Evolutionary conservation across 35 echinoderm and acorn worm genomes (phyloP).

Genomic region (Diadema setosum): DNA sequence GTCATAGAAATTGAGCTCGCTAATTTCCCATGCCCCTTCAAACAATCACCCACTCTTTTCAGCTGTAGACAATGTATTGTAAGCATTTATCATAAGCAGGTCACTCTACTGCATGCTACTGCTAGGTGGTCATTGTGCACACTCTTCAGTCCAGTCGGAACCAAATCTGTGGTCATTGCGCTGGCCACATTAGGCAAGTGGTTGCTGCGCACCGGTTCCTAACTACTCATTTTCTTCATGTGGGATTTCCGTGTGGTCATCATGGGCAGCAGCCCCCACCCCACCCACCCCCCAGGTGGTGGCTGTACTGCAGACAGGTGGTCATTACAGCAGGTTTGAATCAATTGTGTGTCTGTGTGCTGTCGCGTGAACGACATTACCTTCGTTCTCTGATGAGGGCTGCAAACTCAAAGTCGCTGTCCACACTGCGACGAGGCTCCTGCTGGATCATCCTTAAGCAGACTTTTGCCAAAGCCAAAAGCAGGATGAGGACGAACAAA

Average conservation of each 20-base stretch:
- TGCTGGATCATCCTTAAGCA: neutral
- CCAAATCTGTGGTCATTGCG: too few species aligned
- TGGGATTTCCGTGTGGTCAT: neutral
- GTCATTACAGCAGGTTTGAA: neutral
- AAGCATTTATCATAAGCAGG: too few species aligned
- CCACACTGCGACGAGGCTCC: neutral
- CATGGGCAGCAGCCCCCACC: neutral
- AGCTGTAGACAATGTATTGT: too few species aligned
- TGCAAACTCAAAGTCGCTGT: neutral
- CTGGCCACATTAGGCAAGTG: too few species aligned
- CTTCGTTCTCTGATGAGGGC: neutral
- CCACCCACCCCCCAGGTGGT: too few species aligned
- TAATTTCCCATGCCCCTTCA: too few species aligned
- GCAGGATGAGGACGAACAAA: neutral
- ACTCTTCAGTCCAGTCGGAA: too few species aligned
- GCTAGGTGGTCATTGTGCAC: too few species aligned
- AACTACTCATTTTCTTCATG: neutral
- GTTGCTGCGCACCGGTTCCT: neutral
- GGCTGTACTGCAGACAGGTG: too few species aligned
- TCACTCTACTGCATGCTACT: too few species aligned
- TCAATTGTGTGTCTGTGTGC: neutral
- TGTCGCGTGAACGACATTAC: neutral
- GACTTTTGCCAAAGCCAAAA: neutral
- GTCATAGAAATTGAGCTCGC: too few species aligned
- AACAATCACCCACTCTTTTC: too few species aligned